These are phyloP conservation scores for Coilia nasus DNA, from an alignment of 2,797 vertebrate species.

Conservation along the genomic window DNA sequence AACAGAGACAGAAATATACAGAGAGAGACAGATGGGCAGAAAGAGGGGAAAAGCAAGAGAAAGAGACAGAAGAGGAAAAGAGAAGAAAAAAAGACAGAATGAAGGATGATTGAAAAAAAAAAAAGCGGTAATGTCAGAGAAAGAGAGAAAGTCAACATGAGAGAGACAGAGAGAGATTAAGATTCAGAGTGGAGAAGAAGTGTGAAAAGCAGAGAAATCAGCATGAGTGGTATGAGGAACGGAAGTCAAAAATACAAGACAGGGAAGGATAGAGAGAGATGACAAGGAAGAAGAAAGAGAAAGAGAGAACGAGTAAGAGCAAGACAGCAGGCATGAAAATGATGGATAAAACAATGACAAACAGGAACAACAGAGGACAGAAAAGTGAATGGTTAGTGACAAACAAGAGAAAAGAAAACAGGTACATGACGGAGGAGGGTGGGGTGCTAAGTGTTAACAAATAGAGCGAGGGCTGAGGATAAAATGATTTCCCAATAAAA, in stretches of 20 bases:
- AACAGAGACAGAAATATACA: background rate
- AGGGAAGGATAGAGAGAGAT: background rate
- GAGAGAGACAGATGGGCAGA: background rate
- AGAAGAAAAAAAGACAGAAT: background rate
- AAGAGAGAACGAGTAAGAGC: background rate
- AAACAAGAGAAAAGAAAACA: background rate
- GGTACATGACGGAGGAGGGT: background rate
- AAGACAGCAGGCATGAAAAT: background rate
- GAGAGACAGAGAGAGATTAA: background rate
- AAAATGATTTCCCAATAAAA: too few species aligned
- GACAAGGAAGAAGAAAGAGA: background rate
- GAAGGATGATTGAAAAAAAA: background rate
- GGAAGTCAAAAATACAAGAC: background rate
- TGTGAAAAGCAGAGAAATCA: background rate
- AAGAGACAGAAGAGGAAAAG: background rate
- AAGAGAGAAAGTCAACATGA: background rate
- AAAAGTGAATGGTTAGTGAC: background rate
- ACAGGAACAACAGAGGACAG: background rate
- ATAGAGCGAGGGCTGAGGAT: too few species aligned
- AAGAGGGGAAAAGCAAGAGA: background rate
- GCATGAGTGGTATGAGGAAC: background rate
- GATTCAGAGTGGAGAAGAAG: background rate
- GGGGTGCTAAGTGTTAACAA: background rate
- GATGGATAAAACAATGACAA: constrained; percentile 2
- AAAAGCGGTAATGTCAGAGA: background rate